Base-by-base conservation (phyloP, 2,797 vertebrate species). In the Girardinus metallicus region DNA sequence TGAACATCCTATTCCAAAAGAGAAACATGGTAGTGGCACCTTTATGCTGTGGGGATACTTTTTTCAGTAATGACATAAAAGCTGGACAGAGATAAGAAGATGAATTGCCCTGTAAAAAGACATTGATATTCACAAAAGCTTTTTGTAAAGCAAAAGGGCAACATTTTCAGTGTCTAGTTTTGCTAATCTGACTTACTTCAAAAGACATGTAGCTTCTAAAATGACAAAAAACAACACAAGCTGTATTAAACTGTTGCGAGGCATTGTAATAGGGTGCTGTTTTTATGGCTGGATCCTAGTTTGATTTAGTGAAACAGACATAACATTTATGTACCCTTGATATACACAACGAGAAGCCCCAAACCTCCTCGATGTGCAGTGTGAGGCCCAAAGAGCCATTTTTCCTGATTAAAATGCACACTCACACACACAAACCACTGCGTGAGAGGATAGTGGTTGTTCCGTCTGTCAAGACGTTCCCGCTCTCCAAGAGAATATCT, bases 341-440 rank as follows among this genome's bases (percentile, higher is more conserved):
- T 92, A 80, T 84, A 85, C 87, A 90, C 83, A 87, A 83, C 83
- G 77, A 90, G 80, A 88, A 88, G 79, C 86, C 85, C 86, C 84
- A 89, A 88, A 90, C 87, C 87, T 92, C 89, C 89, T 90, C 77
- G 43, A 85, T 84, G 88, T 89, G 85, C 90, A 88, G 80, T 85
- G 85, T 90, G 90, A 92, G 91, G 89, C 91, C 92, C 91, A 87
- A 82, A 88, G 92, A 94, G 92, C 88, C 88, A 83, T 89, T 93
- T 93, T 82, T 89, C 81, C 91, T 93, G 91, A 95, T 95, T 92
- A 94, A 94, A 93, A 95, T 94, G 93, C 94, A 93, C 81, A 83
- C 93, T 92, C 90, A 94, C 90, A 94, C 91, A 86, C 91, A 72
- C 68, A 46, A 72, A 46, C 80, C 84, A 88, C 91, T 83, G 85